Evolutionary conservation across 2,888 invertebrate species (phyloP), one percentile per base, ranked within the genome.

Genomic region (Mythimna pallens): DNA sequence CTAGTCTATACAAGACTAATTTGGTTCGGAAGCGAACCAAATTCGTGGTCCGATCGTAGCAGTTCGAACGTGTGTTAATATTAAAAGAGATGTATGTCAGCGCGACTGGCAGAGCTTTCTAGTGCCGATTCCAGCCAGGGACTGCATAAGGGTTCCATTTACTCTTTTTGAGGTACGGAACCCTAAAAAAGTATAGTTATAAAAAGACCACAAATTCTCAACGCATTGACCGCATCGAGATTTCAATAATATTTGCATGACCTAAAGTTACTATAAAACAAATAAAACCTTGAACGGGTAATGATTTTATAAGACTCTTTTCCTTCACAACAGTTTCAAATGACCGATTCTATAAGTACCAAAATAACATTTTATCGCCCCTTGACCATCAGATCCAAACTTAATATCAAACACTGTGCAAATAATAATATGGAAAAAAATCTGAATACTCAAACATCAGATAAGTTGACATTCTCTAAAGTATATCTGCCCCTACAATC

Each of bases 291-390:
- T 73, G 57, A 76, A 77, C 30, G 47, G 36, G 0, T 70, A 43
- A 70, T 36, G 59, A 72, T 47, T 73, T 36, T 59, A 0, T 8
- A 65, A 76, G 58, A 65, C 65, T 63, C 59, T 77, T 79, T 79
- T 72, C 58, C 73, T 64, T 30, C 59, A 43, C 17, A 57, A 68
- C 20, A 54, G 34, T 69, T 80, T 30, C 65, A 43, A 54, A 52
- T 65, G 80, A 40, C 52, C 12, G 68, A 43, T 9, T 61, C 52
- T n/a, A 50, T 25, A 61, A 80, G 72, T 77, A 72, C 30, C n/a
- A 22, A 25, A 52, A 52, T 9, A 78, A 77, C 54, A 50, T 58
- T 40, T 47, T 43, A 17, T 50, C 25, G 47, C 55, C 40, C n/a
- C 57, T 71, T 67, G 77, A 72, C 78, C 64, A 36, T 70, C 65